phyloP scores from a whole-genome alignment of 1,140 invertebrate species.

The Cotesia vestalis region DNA sequence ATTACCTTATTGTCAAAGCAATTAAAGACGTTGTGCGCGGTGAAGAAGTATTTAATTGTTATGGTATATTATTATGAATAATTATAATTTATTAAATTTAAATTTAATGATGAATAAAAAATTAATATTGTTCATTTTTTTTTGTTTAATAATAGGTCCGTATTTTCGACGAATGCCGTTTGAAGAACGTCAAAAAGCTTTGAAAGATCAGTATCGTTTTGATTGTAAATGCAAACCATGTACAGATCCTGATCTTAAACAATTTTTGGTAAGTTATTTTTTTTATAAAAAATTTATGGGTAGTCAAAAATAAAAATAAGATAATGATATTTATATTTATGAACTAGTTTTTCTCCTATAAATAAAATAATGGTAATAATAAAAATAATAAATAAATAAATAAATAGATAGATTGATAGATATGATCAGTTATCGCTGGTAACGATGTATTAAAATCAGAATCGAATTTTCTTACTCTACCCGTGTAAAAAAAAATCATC shows the following conservation, averaged over 20 bases:
- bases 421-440: too few species aligned
- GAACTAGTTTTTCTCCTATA: too few species aligned
- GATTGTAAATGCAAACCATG: conserved; percentile 74
- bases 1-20: conserved; percentile 69
- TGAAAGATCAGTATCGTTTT: conserved; percentile 78
- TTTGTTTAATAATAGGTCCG: conserved; percentile 64
- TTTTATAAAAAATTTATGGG: too few species aligned
- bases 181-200: conserved; percentile 68
- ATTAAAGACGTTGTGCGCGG: conserved; percentile 66
- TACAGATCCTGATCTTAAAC: conserved; percentile 58
- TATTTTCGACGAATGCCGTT: conserved; percentile 71
- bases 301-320: too few species aligned
- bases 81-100: conserved; percentile 14
- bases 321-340: too few species aligned
- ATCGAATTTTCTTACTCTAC: too few species aligned
- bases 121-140: conserved; percentile 25
- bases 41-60: conserved; percentile 79
- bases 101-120: background rate
- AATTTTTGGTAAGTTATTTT: conserved; percentile 64
- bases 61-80: conserved; percentile 64
- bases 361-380: too few species aligned
- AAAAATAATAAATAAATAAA: too few species aligned
- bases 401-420: too few species aligned
- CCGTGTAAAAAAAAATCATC: too few species aligned
- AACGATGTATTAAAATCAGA: too few species aligned